Base-by-base conservation (phyloP, 2,888 invertebrate genomes). In the Heliconius ismenius region DNA sequence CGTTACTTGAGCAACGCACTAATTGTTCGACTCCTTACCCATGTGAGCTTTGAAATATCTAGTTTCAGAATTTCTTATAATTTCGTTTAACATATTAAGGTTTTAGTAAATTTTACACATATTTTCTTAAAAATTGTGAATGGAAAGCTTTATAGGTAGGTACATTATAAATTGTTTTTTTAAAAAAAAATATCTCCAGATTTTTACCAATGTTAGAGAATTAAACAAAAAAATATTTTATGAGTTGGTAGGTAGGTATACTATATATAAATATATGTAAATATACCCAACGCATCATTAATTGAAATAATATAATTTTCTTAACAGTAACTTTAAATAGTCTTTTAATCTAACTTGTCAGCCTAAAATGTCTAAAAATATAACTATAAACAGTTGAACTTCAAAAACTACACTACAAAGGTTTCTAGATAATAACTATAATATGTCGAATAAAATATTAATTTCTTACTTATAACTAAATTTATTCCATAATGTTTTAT, bases 1-100 rank as follows among this genome's bases (percentile, higher is more conserved):
- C 87, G 86, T 86, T 86, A 89, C 85, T 81, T 77, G 78, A 76
- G 78, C 80, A 79, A 78, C 77, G 78, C 78, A 77, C 80, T 82
- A 82, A 82, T 82, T 82, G 81, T 81, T 80, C 78, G 64, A 32
- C 54, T 72, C 73, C 68, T 76, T 75, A 36, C 64, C 43, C 32
- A 64, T 73, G 68, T 75, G 28, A 60, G 73, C 65, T 68, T 72
- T 39, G 60, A 76, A 73, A 73, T 73, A 73, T 73, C 43, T 63
- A 62, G 24, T 73, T 73, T 36, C 60, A 72, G 49, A 54, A 49
- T 72, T 36, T 39, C 72, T 62, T 43, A 39, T 3, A 62, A 39
- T 24, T 39, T 26, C 18, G 60, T 73, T 62, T 32, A 28, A 58
- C 0, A 28, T 49, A 49, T 69, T 43, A 4, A 24, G 9, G 24